These are phyloP conservation scores for Sebastiscus tertius DNA, from an alignment of 2,797 vertebrate species.

Conservation along the genomic window DNA sequence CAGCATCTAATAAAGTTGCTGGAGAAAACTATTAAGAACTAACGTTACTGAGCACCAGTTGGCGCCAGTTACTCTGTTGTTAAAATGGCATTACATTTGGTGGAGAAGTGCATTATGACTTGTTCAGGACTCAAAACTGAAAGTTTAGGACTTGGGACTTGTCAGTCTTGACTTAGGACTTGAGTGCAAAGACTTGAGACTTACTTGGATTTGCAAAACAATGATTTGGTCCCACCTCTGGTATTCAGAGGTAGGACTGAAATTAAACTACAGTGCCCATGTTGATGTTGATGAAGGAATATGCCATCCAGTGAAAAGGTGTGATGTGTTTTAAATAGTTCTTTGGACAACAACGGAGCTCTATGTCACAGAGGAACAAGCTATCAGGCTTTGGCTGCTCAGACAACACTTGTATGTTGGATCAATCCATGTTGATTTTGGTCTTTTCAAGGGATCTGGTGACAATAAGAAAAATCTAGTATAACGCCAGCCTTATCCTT, in stretches of 20 bases:
- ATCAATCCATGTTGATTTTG: background rate
- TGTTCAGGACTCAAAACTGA: too few species aligned
- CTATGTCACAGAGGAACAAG: background rate
- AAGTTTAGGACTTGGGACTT: too few species aligned
- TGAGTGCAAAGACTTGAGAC: too few species aligned
- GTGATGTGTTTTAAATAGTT: background rate
- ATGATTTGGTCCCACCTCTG: background rate
- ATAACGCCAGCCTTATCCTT: constrained; percentile 1
- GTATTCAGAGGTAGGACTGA: background rate
- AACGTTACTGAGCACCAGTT: too few species aligned
- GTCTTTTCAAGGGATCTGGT: background rate
- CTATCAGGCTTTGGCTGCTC: background rate
- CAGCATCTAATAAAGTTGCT: too few species aligned
- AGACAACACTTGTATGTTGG: background rate
- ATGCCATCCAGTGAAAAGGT: background rate
- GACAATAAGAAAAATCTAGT: background rate
- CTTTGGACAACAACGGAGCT: background rate
- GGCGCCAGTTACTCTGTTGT: too few species aligned
- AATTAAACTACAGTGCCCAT: background rate
- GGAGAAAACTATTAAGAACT: too few species aligned
- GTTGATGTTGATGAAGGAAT: background rate
- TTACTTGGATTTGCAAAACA: too few species aligned
- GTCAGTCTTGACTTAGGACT: too few species aligned
- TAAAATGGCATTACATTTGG: too few species aligned
- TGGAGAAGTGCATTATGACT: too few species aligned